A percentile compares a stretch with the other conserved stretches of the same genome.
Conservation (phyloP, 2,797 vertebrate species). For the Trachurus trachurus region DNA sequence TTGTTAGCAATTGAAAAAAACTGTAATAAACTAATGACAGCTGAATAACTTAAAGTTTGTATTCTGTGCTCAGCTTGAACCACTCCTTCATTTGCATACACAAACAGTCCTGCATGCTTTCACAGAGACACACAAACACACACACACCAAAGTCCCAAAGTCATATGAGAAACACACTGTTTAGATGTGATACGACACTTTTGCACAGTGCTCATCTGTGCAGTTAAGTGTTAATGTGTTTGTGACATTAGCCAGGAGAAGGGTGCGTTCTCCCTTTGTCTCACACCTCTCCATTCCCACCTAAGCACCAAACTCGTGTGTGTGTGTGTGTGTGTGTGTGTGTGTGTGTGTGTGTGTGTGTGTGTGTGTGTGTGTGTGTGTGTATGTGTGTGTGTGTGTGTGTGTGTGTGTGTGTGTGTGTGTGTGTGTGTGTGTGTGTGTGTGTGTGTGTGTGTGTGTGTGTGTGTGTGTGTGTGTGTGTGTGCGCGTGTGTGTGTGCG, state of each 20-base stretch:
- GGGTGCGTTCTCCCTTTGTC: constrained; percentile 60
- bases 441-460: neutral
- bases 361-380: neutral
- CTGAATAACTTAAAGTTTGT: constrained; percentile 19
- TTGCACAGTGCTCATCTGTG: constrained; percentile 89
- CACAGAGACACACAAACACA: neutral
- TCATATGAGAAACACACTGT: constrained; percentile 49
- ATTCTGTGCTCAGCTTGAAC: constrained; percentile 47
- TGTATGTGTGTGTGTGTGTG: constrained; percentile 7
- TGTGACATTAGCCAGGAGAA: constrained; percentile 90
- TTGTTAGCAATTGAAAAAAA: no score
- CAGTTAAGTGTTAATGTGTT: constrained; percentile 93
- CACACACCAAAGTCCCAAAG: constrained; percentile 21
- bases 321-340: neutral
- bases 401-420: neutral
- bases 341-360: constrained; percentile 4
- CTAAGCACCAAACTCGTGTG: constrained; percentile 35
- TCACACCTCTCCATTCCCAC: constrained; percentile 31
- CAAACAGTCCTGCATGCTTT: neutral
- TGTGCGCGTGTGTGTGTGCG: neutral
- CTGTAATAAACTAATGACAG: constrained; percentile 21
- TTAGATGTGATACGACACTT: constrained; percentile 91
- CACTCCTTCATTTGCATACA: constrained; percentile 1
- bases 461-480: neutral
- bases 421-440: constrained; percentile 8